Conservation (phyloP, 1,140 invertebrate species). For the Drosophila sp. region DNA sequence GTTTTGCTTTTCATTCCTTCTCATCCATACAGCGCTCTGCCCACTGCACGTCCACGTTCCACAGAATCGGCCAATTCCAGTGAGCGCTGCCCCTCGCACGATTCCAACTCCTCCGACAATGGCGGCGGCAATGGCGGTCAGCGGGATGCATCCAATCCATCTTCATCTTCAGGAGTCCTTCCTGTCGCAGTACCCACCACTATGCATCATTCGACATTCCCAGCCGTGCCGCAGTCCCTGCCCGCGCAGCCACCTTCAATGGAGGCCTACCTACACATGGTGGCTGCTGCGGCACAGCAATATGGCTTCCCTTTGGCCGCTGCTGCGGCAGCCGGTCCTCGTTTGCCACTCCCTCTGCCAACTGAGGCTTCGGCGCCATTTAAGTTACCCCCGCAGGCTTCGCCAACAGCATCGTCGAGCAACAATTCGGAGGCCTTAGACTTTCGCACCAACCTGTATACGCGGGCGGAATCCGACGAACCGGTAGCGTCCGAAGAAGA, state of each 20-base stretch:
- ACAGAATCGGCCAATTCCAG: constrained; percentile 89
- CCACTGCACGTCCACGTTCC: constrained; percentile 90
- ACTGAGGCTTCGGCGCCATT: constrained; percentile 82
- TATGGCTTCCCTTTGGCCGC: constrained; percentile 89
- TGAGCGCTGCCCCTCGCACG: constrained; percentile 87
- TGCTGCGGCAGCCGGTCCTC: constrained; percentile 84
- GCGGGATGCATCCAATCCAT: constrained; percentile 75
- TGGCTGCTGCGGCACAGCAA: constrained; percentile 86
- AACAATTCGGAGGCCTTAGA: constrained; percentile 77
- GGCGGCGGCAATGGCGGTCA: constrained; percentile 75
- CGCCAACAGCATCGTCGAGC: constrained; percentile 69
- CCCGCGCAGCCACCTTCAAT: constrained; percentile 90
- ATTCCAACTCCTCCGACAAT: constrained; percentile 86
- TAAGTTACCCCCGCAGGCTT: constrained; percentile 83
- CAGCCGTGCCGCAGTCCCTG: constrained; percentile 83
- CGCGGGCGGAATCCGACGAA: constrained; percentile 68
- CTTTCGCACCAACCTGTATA: constrained; percentile 75
- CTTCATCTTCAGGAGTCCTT: constrained; percentile 55
- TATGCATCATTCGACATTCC: constrained; percentile 83
- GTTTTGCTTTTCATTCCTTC: constrained; percentile 30
- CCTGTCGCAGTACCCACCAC: constrained; percentile 83
- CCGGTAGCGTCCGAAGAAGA: constrained; percentile 83
- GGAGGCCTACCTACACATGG: constrained; percentile 89
- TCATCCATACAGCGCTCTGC: constrained; percentile 87
- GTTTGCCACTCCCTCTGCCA: constrained; percentile 85